Percentiles rank a stretch among this genome's conserved stretches.
These are phyloP conservation scores for Mixornis gularis DNA, from an alignment of 2,113 vertebrate species.

Conservation along the genomic window DNA sequence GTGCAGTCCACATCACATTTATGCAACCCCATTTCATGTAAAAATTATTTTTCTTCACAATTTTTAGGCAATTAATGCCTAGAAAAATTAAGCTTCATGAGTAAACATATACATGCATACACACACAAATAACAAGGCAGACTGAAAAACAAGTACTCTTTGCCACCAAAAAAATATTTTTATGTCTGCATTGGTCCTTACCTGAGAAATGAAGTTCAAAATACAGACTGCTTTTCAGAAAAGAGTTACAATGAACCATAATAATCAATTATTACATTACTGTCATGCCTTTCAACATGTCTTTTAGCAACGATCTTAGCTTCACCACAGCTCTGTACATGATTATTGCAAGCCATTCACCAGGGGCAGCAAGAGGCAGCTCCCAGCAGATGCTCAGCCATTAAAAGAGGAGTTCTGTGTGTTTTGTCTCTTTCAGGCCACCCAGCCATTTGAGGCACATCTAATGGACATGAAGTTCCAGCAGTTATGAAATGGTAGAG, in stretches of 20 bases:
- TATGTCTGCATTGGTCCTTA: not conserved
- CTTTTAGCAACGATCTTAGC: not conserved
- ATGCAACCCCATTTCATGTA: not conserved
- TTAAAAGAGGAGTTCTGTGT: not conserved
- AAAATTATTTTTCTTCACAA: not conserved
- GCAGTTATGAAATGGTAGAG: not conserved
- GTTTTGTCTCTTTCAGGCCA: not conserved
- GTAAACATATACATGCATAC: not conserved
- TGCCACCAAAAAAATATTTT: not conserved
- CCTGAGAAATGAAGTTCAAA: not conserved
- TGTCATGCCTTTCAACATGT: not conserved
- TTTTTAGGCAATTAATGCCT: not conserved
- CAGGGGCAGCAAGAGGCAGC: not conserved
- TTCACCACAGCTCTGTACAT: not conserved
- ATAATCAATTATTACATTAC: not conserved
- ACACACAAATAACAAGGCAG: not conserved
- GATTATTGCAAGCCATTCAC: not conserved
- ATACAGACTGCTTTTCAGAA: not conserved
- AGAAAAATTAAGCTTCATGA: not conserved
- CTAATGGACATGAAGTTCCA: not conserved
- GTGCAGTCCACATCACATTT: not conserved
- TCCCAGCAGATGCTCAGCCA: not conserved
- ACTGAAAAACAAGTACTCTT: not conserved
- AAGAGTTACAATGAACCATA: not conserved
- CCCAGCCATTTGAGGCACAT: not conserved